phyloP scores from a whole-genome alignment of 2,888 invertebrate species.

The Nowickia ferox region DNA sequence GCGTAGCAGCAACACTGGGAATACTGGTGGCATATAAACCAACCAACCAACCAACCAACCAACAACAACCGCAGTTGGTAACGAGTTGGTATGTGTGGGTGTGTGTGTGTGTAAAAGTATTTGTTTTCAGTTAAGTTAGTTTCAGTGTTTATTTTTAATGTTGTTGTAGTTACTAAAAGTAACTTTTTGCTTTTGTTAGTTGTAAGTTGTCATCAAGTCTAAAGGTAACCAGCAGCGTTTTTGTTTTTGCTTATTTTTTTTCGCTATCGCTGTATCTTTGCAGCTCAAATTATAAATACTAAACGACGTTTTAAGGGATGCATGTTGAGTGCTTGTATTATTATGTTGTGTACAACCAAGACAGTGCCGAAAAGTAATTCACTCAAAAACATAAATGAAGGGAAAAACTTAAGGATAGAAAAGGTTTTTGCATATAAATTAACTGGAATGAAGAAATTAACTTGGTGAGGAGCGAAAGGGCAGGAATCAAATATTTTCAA shows the following conservation, averaged over 20 bases:
- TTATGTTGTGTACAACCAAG: neutral
- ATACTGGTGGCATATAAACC: slow-evolving; percentile 31
- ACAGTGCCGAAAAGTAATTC: slow-evolving; percentile 6
- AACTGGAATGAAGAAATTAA: too few species aligned
- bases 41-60: slow-evolving; percentile 1
- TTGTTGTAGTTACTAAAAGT: slow-evolving; percentile 38
- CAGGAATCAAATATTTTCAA: too few species aligned
- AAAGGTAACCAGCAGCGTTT: slow-evolving; percentile 40
- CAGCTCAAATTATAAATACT: slow-evolving; percentile 21
- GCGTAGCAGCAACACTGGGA: slow-evolving; percentile 19
- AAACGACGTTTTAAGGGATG: slow-evolving; percentile 53
- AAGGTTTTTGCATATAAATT: too few species aligned
- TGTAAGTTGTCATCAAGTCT: slow-evolving; percentile 62
- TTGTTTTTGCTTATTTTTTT: slow-evolving; percentile 15
- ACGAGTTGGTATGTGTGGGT: neutral
- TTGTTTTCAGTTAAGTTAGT: slow-evolving; percentile 44
- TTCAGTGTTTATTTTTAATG: slow-evolving; percentile 54
- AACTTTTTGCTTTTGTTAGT: slow-evolving; percentile 51
- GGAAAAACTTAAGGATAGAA: too few species aligned
- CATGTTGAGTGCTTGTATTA: neutral
- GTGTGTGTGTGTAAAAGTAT: slow-evolving; percentile 19
- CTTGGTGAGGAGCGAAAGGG: too few species aligned
- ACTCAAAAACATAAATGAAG: neutral
- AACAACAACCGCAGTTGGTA: slow-evolving; percentile 38
- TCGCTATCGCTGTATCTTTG: slow-evolving; percentile 24